Percentiles rank a stretch among this genome's conserved stretches.
Evolutionary conservation across 2,113 vertebrate genomes (phyloP).

Genomic region (Microtus pennsylvanicus): DNA sequence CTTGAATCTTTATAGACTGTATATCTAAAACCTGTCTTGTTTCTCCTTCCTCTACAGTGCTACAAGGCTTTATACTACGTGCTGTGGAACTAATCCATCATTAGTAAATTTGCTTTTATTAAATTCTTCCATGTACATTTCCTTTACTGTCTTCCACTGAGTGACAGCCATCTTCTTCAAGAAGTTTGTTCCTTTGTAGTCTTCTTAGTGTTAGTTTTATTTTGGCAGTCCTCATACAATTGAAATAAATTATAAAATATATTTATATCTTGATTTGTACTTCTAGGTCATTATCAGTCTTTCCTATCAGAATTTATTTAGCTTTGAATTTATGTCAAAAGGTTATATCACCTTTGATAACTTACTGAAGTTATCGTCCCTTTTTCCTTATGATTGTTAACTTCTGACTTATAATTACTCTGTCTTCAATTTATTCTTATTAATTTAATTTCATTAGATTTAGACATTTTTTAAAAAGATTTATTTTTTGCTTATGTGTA

Average conservation of each 20-base stretch:
- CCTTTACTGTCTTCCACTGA: neutral
- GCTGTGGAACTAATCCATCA: conserved; percentile 23
- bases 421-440: neutral
- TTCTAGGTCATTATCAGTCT: neutral
- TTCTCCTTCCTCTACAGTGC: neutral
- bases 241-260: conserved; percentile 44
- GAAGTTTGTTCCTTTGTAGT: conserved; percentile 20
- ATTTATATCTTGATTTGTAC: conserved; percentile 38
- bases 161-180: neutral
- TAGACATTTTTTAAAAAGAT: neutral
- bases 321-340: conserved; percentile 42
- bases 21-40: neutral
- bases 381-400: neutral
- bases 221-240: neutral
- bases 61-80: neutral
- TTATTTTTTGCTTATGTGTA: neutral
- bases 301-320: conserved; percentile 38
- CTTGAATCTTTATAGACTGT: neutral
- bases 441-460: conserved; percentile 1
- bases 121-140: neutral
- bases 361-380: neutral
- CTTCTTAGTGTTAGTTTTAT: conserved; percentile 31
- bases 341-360: neutral
- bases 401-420: conserved; percentile 18
- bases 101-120: conserved; percentile 32